These are phyloP conservation scores for Heterotis niloticus DNA, from an alignment of 2,113 vertebrate genomes.

Conservation along the genomic window DNA sequence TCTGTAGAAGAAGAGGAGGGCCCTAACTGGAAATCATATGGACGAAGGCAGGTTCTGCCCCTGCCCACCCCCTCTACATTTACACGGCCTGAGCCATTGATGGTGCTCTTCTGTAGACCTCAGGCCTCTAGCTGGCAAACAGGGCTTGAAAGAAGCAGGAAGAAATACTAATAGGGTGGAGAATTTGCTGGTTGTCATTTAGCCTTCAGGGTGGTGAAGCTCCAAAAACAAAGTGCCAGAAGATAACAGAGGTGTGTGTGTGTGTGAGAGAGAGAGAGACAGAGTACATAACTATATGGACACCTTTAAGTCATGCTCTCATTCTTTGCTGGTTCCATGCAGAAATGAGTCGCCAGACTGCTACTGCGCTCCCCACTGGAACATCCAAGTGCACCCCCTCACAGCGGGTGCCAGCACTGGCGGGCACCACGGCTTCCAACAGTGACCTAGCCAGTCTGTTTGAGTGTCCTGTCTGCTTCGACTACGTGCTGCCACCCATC, in stretches of 20 bases:
- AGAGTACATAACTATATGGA: background rate
- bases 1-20: background rate
- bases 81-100: background rate
- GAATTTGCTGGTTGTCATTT: too few relatives aligned
- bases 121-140: too few relatives aligned
- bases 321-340: slow-evolving; percentile 74
- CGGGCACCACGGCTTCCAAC: slow-evolving; percentile 81
- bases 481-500: slow-evolving; percentile 80
- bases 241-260: too few relatives aligned
- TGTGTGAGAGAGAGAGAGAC: too few relatives aligned
- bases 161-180: too few relatives aligned
- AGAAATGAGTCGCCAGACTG: slow-evolving; percentile 86
- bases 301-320: background rate
- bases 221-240: too few relatives aligned
- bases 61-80: background rate
- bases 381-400: slow-evolving; percentile 80
- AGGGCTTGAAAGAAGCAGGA: too few relatives aligned
- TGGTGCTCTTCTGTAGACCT: background rate
- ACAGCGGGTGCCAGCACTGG: slow-evolving; percentile 74
- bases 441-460: slow-evolving; percentile 83
- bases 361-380: slow-evolving; percentile 75
- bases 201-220: too few relatives aligned
- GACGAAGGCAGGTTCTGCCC: slow-evolving; percentile 4
- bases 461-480: slow-evolving; percentile 81
- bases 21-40: slow-evolving; percentile 24